These are phyloP conservation scores for Cyclophora albipunctata DNA, from an alignment of 2,888 invertebrate genomes.

Conservation along the genomic window DNA sequence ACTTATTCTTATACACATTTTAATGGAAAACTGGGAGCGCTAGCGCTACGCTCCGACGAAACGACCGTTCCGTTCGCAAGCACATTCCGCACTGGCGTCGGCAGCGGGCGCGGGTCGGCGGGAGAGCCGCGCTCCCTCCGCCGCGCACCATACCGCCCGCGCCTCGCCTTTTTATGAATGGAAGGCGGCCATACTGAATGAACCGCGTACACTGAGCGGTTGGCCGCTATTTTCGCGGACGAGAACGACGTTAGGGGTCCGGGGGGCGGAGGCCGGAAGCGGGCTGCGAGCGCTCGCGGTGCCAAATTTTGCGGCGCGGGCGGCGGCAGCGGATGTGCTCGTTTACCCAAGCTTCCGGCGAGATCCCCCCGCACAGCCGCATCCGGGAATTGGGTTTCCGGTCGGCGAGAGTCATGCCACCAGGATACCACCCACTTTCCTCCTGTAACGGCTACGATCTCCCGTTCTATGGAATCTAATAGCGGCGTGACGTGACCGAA, in stretches of 20 bases:
- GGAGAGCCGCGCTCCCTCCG: constrained; percentile 69
- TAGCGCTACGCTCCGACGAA: constrained; percentile 76
- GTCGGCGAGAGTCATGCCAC: constrained; percentile 65
- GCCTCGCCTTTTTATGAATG: constrained; percentile 82
- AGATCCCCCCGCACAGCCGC: constrained; percentile 72
- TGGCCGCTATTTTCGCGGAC: constrained; percentile 74
- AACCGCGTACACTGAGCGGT: constrained; percentile 78
- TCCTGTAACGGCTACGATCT: constrained; percentile 45
- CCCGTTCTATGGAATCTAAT: constrained; percentile 16
- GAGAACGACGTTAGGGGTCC: constrained; percentile 58
- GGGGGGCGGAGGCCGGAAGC: constrained; percentile 71
- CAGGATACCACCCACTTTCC: constrained; percentile 67
- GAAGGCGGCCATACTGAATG: constrained; percentile 83
- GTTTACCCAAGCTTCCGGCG: constrained; percentile 73
- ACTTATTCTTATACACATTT: constrained; percentile 77
- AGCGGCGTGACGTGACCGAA: neutral
- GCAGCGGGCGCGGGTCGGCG: constrained; percentile 67
- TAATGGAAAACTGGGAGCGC: constrained; percentile 76
- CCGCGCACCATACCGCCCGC: constrained; percentile 65
- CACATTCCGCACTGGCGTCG: constrained; percentile 75
- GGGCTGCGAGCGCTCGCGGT: constrained; percentile 70
- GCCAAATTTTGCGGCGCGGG: constrained; percentile 75
- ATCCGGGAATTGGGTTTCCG: constrained; percentile 76
- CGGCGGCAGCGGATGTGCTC: constrained; percentile 73
- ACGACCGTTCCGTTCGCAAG: constrained; percentile 75